These are phyloP conservation scores for Brachionus calyciflorus DNA, from an alignment of 1,140 invertebrate genomes.

Conservation along the genomic window DNA sequence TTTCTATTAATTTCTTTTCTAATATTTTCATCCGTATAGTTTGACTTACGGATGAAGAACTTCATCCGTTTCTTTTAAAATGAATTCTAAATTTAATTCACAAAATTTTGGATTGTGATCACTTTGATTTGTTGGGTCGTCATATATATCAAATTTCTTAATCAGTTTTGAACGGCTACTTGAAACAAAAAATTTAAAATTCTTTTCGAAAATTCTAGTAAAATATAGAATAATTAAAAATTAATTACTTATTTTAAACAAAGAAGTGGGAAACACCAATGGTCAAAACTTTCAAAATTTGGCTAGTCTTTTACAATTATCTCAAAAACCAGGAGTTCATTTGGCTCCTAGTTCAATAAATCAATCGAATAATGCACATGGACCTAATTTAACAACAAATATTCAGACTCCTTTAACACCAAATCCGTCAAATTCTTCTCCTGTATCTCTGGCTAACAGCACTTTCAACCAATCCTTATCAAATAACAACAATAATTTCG, in stretches of 20 bases:
- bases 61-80: no score
- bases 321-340: slow-evolving; percentile 8
- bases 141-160: no score
- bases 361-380: not conserved
- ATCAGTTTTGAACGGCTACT: not conserved
- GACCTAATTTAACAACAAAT: not conserved
- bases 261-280: not conserved
- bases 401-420: not conserved
- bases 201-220: no score
- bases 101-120: no score
- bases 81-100: no score
- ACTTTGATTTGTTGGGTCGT: no score
- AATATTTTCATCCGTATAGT: no score
- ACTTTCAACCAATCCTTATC: not conserved
- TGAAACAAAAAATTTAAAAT: no score
- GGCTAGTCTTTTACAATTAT: slow-evolving; percentile 7
- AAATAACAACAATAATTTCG: slow-evolving; percentile 32
- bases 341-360: not conserved
- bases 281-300: slow-evolving; percentile 35
- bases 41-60: no score
- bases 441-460: not conserved
- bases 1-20: no score
- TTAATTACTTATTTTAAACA: not conserved
- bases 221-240: not conserved
- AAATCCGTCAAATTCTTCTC: slow-evolving; percentile 5